Percentiles rank a stretch among this genome's conserved stretches.
Evolutionary conservation across 2,888 invertebrate species (phyloP).

Genomic region (Drosophila borealis): DNA sequence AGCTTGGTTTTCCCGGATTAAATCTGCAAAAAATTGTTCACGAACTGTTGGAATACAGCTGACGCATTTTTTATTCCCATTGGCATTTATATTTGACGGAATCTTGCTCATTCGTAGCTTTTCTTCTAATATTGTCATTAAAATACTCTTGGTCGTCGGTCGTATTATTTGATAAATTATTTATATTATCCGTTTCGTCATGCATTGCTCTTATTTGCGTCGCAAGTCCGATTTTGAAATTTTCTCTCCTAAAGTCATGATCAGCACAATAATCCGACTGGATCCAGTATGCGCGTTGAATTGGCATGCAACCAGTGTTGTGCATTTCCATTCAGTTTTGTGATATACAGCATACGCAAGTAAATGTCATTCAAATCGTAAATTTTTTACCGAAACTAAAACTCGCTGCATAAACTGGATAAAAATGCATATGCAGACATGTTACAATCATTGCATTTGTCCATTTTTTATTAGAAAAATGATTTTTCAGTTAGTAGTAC

Average conservation of each 20-base stretch:
- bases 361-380: neutral
- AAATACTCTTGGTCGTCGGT: too few species aligned
- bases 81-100: neutral
- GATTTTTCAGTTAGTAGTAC: too few species aligned
- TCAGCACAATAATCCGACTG: neutral
- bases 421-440: too few species aligned
- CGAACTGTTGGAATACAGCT: conserved; percentile 2
- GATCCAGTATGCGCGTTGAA: neutral
- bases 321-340: neutral
- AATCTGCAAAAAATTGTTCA: neutral
- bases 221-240: neutral
- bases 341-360: neutral
- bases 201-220: neutral
- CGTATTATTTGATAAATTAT: too few species aligned
- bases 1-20: neutral
- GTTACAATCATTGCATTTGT: too few species aligned
- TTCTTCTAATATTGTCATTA: too few species aligned
- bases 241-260: neutral
- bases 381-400: neutral
- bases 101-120: too few species aligned
- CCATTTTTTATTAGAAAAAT: too few species aligned
- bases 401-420: too few species aligned
- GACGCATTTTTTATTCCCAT: neutral
- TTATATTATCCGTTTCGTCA: too few species aligned
- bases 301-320: neutral